Percentiles rank a stretch among this genome's conserved stretches.
phyloP scores from a whole-genome alignment of 2,797 vertebrate genomes.

The Enteromius anoplus region DNA sequence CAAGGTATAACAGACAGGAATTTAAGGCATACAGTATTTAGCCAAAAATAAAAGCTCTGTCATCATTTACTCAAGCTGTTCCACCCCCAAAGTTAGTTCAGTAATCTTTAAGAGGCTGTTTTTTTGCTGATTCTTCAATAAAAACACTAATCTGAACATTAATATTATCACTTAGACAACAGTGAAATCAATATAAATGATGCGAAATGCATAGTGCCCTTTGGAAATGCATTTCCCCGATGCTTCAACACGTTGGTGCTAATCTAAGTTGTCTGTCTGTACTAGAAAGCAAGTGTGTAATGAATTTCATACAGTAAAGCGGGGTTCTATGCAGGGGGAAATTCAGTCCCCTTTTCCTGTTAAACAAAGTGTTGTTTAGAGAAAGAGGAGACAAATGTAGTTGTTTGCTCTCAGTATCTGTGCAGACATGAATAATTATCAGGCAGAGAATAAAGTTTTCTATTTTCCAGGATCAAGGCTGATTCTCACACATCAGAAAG shows the following conservation, averaged over 20 bases:
- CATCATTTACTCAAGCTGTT: background rate
- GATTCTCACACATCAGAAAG: background rate
- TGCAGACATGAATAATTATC: constrained; percentile 38
- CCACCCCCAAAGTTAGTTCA: too few relatives aligned
- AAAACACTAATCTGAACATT: too few relatives aligned
- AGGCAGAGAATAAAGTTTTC: constrained; percentile 2
- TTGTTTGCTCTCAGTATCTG: constrained; percentile 23
- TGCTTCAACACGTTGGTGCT: background rate
- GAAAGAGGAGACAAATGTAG: constrained; percentile 19
- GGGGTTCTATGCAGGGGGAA: background rate
- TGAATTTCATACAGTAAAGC: constrained; percentile 21
- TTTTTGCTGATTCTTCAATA: too few relatives aligned
- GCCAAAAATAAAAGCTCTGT: background rate
- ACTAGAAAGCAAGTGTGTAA: background rate
- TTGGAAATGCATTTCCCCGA: background rate
- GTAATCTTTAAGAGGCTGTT: too few relatives aligned
- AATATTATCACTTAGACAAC: background rate
- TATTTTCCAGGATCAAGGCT: constrained; percentile 15
- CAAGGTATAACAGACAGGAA: background rate
- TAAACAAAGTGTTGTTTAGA: constrained; percentile 21
- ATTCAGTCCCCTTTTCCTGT: background rate
- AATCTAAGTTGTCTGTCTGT: constrained; percentile 2
- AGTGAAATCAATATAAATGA: background rate
- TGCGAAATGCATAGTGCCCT: background rate
- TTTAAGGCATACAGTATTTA: background rate